Evolutionary conservation across 2,113 vertebrate genomes (phyloP).

Genomic region (Gasterosteus aculeatus): DNA sequence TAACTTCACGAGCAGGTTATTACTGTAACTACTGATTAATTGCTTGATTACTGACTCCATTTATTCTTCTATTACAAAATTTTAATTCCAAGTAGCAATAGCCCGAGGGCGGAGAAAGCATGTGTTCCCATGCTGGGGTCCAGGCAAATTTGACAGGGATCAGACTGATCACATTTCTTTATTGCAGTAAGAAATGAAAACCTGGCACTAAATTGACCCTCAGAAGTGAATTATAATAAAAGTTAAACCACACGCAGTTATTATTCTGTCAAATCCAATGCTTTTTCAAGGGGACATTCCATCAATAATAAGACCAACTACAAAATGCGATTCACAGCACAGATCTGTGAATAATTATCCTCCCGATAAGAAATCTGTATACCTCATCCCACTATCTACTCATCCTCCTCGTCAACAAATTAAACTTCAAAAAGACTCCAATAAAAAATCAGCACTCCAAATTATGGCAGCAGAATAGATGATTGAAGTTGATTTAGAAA

Average conservation of each 20-base stretch:
- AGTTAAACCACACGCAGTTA: neutral
- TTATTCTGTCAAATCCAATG: neutral
- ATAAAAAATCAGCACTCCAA: slow-evolving; percentile 62
- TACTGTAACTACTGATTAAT: slow-evolving; percentile 78
- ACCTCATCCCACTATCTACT: slow-evolving; percentile 44
- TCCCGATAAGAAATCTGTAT: slow-evolving; percentile 20
- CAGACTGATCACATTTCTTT: slow-evolving; percentile 53
- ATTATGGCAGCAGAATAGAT: slow-evolving; percentile 50
- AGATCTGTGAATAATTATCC: slow-evolving; percentile 28
- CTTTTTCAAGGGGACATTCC: neutral
- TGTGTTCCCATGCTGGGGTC: slow-evolving; percentile 44
- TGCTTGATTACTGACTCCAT: slow-evolving; percentile 73
- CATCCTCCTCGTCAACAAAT: slow-evolving; percentile 42
- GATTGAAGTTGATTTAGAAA: slow-evolving; percentile 45
- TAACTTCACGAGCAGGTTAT: slow-evolving; percentile 52
- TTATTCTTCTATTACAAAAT: slow-evolving; percentile 77
- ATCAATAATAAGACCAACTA: slow-evolving; percentile 30
- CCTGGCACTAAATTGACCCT: slow-evolving; percentile 14
- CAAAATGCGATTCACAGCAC: slow-evolving; percentile 17
- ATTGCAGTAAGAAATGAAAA: slow-evolving; percentile 43
- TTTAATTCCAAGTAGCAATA: slow-evolving; percentile 52
- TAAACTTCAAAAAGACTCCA: slow-evolving; percentile 43
- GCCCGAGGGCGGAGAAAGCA: slow-evolving; percentile 48
- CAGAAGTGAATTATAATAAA: neutral
- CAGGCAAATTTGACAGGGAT: slow-evolving; percentile 54